phyloP scores from a whole-genome alignment of 2,113 vertebrate genomes.

The Mustela lutreola region DNA sequence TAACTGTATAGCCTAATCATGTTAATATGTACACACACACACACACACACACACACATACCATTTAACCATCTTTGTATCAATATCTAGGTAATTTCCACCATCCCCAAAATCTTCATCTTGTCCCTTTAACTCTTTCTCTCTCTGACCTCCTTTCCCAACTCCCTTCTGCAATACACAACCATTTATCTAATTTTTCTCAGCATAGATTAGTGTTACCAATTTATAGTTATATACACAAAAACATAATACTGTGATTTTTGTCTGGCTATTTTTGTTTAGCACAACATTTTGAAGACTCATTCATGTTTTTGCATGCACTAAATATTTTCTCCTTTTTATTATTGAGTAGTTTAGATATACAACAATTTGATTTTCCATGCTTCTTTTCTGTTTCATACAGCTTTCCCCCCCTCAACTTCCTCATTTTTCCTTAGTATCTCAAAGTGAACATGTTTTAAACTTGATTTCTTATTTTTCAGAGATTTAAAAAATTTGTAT shows the following conservation, averaged over 20 bases:
- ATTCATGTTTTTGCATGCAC: background rate
- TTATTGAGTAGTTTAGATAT: background rate
- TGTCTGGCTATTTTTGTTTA: background rate
- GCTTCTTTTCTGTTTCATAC: background rate
- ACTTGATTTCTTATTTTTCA: conserved; percentile 7
- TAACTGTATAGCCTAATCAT: background rate
- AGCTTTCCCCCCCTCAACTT: background rate
- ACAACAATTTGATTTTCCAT: background rate
- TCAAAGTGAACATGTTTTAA: background rate
- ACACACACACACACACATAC: background rate
- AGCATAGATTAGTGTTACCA: background rate
- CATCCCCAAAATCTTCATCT: background rate
- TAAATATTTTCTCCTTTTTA: background rate
- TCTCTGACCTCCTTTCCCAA: background rate
- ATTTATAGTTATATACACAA: background rate
- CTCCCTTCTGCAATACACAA: background rate
- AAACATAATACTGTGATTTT: background rate
- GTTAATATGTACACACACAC: background rate
- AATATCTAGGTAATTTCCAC: background rate
- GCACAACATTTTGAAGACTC: background rate
- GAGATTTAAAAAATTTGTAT: background rate
- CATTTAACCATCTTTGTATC: background rate
- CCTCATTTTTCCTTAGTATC: background rate
- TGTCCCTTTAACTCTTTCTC: background rate
- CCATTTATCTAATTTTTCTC: background rate